A percentile compares a stretch with the other conserved stretches of the same genome.
These are phyloP conservation scores for Macrochelys suwanniensis DNA, from an alignment of 2,797 vertebrate species.

Conservation along the genomic window DNA sequence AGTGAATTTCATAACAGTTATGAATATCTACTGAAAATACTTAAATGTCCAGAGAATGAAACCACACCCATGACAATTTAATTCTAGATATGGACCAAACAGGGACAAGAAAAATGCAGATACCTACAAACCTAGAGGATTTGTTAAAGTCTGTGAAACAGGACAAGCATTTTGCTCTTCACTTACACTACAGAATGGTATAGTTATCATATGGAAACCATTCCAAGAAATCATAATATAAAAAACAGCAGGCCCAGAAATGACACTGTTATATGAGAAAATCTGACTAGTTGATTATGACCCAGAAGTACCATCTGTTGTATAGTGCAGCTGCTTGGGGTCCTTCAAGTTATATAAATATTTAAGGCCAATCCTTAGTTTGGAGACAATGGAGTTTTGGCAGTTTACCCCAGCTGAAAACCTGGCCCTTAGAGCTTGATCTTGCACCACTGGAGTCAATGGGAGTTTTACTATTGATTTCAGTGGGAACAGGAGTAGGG, in stretches of 20 bases:
- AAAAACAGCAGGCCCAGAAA: constrained; percentile 19
- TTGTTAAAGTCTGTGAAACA: constrained; percentile 5
- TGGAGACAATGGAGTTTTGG: too few relatives aligned
- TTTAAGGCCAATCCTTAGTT: constrained; percentile 19
- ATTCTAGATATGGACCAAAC: background rate
- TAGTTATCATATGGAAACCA: constrained; percentile 41
- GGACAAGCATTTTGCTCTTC: constrained; percentile 5
- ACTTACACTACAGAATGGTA: constrained; percentile 24
- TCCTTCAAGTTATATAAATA: constrained; percentile 32
- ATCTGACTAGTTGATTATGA: constrained; percentile 17
- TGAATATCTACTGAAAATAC: background rate
- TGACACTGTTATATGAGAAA: constrained; percentile 36
- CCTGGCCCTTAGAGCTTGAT: background rate
- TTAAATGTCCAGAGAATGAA: background rate
- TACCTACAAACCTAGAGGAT: background rate
- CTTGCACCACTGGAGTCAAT: background rate
- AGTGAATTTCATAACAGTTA: background rate
- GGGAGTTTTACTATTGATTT: background rate
- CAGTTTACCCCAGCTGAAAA: too few relatives aligned
- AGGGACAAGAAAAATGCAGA: background rate
- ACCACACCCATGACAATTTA: fast-evolving
- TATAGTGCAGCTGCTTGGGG: background rate
- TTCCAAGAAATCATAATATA: constrained; percentile 27
- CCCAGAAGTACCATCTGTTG: background rate
- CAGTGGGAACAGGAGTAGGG: background rate